Evolutionary conservation across 2,888 invertebrate species (phyloP).

Genomic region (Macrophya annulata): DNA sequence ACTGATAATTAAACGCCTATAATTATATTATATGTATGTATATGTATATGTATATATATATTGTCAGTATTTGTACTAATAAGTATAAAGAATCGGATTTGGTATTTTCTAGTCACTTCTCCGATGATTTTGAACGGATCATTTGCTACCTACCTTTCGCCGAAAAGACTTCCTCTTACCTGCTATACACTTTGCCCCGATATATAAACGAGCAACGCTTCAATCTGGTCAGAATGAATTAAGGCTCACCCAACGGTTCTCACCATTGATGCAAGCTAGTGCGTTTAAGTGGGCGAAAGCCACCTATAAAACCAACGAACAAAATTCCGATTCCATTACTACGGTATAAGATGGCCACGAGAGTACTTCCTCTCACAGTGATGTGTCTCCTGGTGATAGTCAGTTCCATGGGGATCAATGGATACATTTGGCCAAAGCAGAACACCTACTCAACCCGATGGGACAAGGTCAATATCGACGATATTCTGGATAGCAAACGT

Average conservation of each 20-base stretch:
- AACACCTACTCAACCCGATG: conserved; percentile 82
- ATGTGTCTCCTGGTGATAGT: conserved; percentile 36
- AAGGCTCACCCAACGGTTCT: conserved; percentile 12
- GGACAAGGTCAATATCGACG: conserved; percentile 87
- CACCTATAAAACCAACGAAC: conserved; percentile 28
- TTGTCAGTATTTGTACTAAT: not conserved
- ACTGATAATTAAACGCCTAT: not conserved
- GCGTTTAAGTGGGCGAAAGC: conserved; percentile 33
- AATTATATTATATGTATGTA: too few relatives aligned
- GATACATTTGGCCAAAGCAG: conserved; percentile 65
- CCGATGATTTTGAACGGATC: not conserved
- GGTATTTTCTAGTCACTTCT: not conserved
- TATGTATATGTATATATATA: too few relatives aligned
- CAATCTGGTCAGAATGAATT: conserved; percentile 31
- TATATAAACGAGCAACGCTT: conserved; percentile 22
- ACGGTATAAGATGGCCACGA: conserved; percentile 37
- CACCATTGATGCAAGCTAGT: conserved; percentile 40
- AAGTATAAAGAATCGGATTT: not conserved
- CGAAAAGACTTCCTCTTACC: conserved; percentile 34
- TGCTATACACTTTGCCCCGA: not conserved
- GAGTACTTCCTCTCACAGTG: conserved; percentile 10
- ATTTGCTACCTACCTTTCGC: not conserved
- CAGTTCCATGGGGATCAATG: conserved; percentile 6
- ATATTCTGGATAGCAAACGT: conserved; percentile 85
- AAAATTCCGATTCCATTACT: conserved; percentile 23